Evolutionary conservation across 2,888 invertebrate species (phyloP), one percentile per base, ranked within the genome.

Genomic region (Erebia aethiops): DNA sequence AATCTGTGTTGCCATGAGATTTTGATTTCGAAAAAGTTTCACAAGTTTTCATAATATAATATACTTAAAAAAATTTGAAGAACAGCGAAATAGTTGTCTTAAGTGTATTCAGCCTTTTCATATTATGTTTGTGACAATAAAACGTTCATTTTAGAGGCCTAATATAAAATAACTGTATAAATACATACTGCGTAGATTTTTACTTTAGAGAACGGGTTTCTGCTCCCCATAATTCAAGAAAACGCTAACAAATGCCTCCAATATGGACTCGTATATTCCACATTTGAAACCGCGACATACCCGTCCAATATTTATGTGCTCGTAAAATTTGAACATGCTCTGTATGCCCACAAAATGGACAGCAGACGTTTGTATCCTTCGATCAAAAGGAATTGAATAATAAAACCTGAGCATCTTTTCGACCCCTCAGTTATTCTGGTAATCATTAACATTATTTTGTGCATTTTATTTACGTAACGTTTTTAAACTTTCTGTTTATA

Each of bases 241-340:
- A 70, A 56, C 60, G 41, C 41, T 43, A 8, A 70, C 26, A 64
- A 74, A 69, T 62, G 62, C 18, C 26, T 1, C 58, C 18, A 64
- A 52, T 69, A 8, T 9, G 9, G 4, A n/a, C 49, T 71, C 72
- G 74, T 77, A 69, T 73, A 43, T 72, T 71, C 61, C 58, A 69
- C 56, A 67, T 43, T 71, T 21, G 64, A 76, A 73, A 66, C 69
- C 75, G 67, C 75, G 77, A 75, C 82, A 82, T 83, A 82, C 83
- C 79, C 77, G 71, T 74, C 80, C 81, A 81, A 88, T 88, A 88
- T 91, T 91, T 90, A 91, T 91, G 87, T 82, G 81, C 82, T 84
- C 87, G 87, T 92, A 91, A 91, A 91, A 90, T 84, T 81, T 82
- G 84, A 88, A 90, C 90, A 89, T 84, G 87, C 84, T 84, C 80